phyloP scores from a whole-genome alignment of 2,888 invertebrate species.

The Mythimna pallens region DNA sequence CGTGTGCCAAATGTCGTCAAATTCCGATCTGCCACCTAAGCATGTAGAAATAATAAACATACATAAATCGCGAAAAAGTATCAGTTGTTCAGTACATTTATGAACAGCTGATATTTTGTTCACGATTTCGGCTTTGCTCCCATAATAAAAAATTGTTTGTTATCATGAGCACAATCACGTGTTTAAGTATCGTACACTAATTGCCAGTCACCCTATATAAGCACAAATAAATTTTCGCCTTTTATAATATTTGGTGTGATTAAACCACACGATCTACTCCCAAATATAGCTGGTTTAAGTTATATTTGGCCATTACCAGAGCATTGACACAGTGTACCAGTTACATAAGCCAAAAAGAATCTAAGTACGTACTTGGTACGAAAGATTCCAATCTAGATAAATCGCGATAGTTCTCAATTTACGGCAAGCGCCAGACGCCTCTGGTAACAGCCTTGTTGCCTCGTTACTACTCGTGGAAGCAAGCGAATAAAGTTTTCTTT shows the following conservation, averaged over 20 bases:
- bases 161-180: too few species aligned
- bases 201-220: too few species aligned
- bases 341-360: conserved; percentile 6
- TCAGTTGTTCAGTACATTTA: too few species aligned
- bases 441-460: conserved; percentile 86
- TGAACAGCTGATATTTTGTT: too few species aligned
- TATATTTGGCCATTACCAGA: conserved; percentile 5
- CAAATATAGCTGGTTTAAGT: background rate
- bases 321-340: conserved; percentile 26
- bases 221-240: too few species aligned
- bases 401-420: conserved; percentile 66
- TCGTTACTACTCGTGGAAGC: conserved; percentile 79
- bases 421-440: conserved; percentile 71
- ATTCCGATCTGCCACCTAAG: too few species aligned
- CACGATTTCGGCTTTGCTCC: too few species aligned
- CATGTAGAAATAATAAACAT: too few species aligned
- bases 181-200: too few species aligned
- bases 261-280: background rate
- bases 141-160: too few species aligned
- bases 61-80: too few species aligned
- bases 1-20: too few species aligned
- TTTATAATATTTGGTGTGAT: background rate
- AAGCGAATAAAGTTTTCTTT: conserved; percentile 86
- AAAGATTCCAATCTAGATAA: conserved; percentile 57
- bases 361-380: conserved; percentile 26